Evolutionary conservation across 1,140 invertebrate genomes (phyloP).

Genomic region (Euwallacea similis): DNA sequence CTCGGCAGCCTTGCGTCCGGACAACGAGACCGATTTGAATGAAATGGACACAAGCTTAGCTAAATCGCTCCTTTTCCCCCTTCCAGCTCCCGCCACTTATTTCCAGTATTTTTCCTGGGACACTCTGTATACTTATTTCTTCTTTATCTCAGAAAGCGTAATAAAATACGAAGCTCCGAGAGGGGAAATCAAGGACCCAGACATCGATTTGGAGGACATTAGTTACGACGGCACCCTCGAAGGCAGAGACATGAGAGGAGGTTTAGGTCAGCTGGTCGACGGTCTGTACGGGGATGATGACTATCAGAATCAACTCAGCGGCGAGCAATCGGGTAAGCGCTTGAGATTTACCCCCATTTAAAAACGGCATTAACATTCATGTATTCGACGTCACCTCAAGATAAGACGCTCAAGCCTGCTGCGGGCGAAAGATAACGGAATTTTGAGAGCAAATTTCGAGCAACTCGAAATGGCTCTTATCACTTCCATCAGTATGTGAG

Average conservation of each 20-base stretch:
- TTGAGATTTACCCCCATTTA: conserved; percentile 8
- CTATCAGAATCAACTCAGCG: conserved; percentile 58
- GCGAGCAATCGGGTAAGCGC: conserved; percentile 57
- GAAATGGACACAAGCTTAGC: too few species aligned
- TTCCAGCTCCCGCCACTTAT: too few species aligned
- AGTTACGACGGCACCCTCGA: conserved; percentile 89
- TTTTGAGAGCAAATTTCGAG: conserved; percentile 30
- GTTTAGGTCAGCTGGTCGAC: conserved; percentile 89
- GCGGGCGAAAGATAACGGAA: conserved; percentile 31
- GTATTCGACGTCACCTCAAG: conserved; percentile 27
- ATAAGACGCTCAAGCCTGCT: conserved; percentile 21
- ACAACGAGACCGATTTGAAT: too few species aligned
- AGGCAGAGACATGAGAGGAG: conserved; percentile 69
- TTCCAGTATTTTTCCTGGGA: too few species aligned
- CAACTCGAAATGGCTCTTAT: conserved; percentile 30
- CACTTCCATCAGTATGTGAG: conserved; percentile 23
- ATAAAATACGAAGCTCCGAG: conserved; percentile 82
- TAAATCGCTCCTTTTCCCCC: too few species aligned
- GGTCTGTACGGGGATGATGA: conserved; percentile 75
- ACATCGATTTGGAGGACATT: conserved; percentile 85
- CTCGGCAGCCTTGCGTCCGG: too few species aligned
- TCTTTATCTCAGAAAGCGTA: conserved; percentile 69
- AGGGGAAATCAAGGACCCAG: conserved; percentile 77
- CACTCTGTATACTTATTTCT: not conserved
- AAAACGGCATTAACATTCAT: conserved; percentile 34